Conservation (phyloP, 2,113 vertebrate genomes). For the Nanorana parkeri region DNA sequence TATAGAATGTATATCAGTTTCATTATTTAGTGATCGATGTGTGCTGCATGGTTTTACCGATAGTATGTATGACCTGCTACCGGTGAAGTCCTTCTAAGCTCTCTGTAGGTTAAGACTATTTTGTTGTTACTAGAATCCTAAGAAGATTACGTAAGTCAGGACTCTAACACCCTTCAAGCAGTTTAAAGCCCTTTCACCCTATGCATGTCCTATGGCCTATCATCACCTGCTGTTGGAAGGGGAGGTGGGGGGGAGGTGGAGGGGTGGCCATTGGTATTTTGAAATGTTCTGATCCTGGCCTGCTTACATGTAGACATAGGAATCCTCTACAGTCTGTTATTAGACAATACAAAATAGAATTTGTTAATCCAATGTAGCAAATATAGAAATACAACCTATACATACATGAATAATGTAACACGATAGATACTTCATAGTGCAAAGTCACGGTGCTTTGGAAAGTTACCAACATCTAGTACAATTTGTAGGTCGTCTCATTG, state of each 20-base stretch:
- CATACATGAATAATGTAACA: no score
- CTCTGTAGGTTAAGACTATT: conserved; percentile 67
- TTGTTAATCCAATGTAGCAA: no score
- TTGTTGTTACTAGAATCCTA: conserved; percentile 65
- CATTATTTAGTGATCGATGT: neutral
- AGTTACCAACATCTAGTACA: no score
- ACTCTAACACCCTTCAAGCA: conserved; percentile 66
- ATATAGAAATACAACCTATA: no score
- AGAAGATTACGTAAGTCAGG: conserved; percentile 68
- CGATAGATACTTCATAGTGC: no score
- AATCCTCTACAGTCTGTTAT: no score
- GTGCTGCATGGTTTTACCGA: neutral
- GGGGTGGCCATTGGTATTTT: neutral
- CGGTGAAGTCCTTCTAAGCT: conserved; percentile 57
- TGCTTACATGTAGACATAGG: neutral
- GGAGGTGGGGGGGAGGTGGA: neutral
- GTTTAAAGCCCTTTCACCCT: conserved; percentile 61
- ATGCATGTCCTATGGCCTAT: neutral
- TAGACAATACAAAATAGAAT: no score
- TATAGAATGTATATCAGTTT: neutral
- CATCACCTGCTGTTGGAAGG: neutral
- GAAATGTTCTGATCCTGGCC: neutral
- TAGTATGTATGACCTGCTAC: neutral
- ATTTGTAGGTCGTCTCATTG: no score
- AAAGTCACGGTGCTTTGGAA: no score